phyloP scores from a whole-genome alignment of 2,113 vertebrate species.

The Albula goreensis region DNA sequence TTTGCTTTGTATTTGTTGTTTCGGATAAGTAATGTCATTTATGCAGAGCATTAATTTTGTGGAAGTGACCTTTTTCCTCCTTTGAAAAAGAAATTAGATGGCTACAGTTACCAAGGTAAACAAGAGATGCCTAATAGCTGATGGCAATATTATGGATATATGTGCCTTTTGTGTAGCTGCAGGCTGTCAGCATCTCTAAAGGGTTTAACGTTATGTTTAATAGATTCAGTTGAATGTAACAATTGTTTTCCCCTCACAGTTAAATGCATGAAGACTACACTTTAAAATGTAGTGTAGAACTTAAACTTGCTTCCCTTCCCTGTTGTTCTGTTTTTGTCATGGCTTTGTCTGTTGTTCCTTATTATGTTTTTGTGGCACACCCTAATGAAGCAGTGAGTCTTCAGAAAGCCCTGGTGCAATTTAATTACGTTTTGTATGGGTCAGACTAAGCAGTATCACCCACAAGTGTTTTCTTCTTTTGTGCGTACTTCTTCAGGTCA shows the following conservation, averaged over 20 bases:
- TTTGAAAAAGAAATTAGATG: not conserved
- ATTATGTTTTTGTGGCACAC: not conserved
- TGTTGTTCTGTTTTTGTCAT: not conserved
- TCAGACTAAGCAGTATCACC: not conserved
- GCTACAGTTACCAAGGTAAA: not conserved
- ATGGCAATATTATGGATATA: not conserved
- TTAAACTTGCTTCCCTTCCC: too few species aligned
- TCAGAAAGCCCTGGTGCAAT: not conserved
- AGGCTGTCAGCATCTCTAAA: not conserved
- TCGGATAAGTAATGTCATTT: not conserved
- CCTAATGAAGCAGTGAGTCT: not conserved
- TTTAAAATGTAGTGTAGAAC: not conserved
- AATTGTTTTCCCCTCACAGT: not conserved
- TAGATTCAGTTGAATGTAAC: not conserved
- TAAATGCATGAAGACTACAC: not conserved
- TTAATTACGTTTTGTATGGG: not conserved
- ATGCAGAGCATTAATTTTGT: not conserved
- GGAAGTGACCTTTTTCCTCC: not conserved
- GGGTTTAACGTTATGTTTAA: not conserved
- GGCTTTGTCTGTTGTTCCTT: not conserved
- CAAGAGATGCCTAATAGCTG: not conserved
- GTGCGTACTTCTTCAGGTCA: not conserved
- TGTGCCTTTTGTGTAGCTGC: not conserved
- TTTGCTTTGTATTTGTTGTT: not conserved
- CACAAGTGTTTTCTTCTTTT: not conserved